Base-by-base conservation (phyloP, 1,140 invertebrate genomes). In the Aphelenchoides besseyi region DNA sequence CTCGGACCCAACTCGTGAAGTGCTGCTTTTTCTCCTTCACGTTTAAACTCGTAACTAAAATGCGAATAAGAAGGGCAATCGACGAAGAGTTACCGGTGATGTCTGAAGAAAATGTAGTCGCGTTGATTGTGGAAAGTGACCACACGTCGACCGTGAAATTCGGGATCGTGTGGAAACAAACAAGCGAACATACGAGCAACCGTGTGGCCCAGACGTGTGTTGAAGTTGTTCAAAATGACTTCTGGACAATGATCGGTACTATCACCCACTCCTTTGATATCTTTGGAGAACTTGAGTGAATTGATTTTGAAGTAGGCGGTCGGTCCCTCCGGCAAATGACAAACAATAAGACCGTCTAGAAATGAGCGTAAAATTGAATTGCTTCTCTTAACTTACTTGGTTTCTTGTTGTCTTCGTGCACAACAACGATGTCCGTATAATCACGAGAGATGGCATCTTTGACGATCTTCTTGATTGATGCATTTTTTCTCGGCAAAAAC, bases 101-200 rank as follows among this genome's bases (percentile, higher is more conserved):
- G 94, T 66, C 96, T 89, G 82, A 98, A 97, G 86, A 98, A 99
- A 80, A 99, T 95, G 80, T 95, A 99, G 87, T 98, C 96, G 72
- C 96, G 88, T 29, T 98, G 96, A 88, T 98, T 98, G 85, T 98
- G 96, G 85, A 98, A 97, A 16, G 96, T 97, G 16, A 95, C 92
- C 1, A 91, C 94, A 74, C 95, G 88, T 18, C 94, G 88, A 0
- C 95, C 95, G 79, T 90, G 89, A 85, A 96, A 98, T 82, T 98
- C 89, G 0, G 96, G 95, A 82, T 95, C 90, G 86, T 94, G 93
- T 85, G 97, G 95, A 87, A 98, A 99, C 9, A 98, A 85, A 0
- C 93, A 91, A n/a, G 93, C 92, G 55, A 98, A 87, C 92, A 98
- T 93, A 73, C 95, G 88, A 3, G 91, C 91, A 52, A 98, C 89